Evolutionary conservation across 2,797 vertebrate species (phyloP).

Genomic region (Nothura maculosa): DNA sequence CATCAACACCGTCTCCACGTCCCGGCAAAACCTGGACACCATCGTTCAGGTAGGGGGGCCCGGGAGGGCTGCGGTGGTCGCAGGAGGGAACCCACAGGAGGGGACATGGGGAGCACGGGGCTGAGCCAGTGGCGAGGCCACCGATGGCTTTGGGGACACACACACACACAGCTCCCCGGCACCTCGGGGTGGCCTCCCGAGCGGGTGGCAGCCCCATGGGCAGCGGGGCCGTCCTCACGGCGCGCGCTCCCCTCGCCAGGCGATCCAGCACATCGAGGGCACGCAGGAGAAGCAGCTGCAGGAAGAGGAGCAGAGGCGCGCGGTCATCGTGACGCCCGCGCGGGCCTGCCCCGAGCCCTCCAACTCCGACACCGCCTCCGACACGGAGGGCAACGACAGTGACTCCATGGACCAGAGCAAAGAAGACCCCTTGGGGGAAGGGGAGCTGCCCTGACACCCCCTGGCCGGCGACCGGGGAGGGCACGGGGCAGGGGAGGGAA

Average conservation of each 20-base stretch:
- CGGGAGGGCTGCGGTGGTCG: accelerated
- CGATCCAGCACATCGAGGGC: conserved; percentile 99
- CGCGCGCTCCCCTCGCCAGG: conserved; percentile 73
- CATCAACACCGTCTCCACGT: conserved; percentile 96
- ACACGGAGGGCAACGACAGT: conserved; percentile 87
- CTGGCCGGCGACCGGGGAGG: background rate
- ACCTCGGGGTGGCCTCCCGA: too few species aligned
- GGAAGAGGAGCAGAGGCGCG: conserved; percentile 91
- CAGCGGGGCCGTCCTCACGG: background rate
- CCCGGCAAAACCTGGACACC: conserved; percentile 98
- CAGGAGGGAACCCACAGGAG: accelerated
- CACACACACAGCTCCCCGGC: background rate
- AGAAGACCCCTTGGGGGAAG: conserved; percentile 74
- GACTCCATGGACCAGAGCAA: conserved; percentile 84
- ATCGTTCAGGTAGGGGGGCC: conserved; percentile 92
- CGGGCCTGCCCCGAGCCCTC: conserved; percentile 87
- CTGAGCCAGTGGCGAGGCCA: background rate
- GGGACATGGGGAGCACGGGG: too few species aligned
- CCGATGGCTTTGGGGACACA: too few species aligned
- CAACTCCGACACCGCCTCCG: conserved; percentile 92
- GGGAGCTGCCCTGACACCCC: conserved; percentile 90
- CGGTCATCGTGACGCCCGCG: conserved; percentile 91
- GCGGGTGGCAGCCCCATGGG: too few species aligned
- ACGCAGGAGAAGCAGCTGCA: conserved; percentile 91
- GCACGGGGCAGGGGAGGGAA: background rate